phyloP scores from a whole-genome alignment of 2,888 invertebrate genomes.

The Caenorhabditis imperialis region DNA sequence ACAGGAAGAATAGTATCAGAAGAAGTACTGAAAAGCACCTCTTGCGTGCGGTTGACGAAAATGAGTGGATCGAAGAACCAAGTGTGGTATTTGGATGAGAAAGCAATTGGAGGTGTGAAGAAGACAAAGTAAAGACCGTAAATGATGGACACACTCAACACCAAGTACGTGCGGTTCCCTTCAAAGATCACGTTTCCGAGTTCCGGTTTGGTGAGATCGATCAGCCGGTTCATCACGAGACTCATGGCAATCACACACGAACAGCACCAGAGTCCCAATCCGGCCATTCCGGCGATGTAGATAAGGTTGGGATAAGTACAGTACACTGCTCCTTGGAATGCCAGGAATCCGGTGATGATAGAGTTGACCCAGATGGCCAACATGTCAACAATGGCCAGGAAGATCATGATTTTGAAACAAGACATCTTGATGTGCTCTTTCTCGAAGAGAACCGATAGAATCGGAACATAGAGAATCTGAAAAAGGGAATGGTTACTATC shows the following conservation, averaged over 20 bases:
- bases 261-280: constrained; percentile 51
- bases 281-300: constrained; percentile 34
- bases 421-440: constrained; percentile 37
- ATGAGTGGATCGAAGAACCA: constrained; percentile 58
- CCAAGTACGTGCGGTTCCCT: constrained; percentile 26
- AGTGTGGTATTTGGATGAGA: constrained; percentile 43
- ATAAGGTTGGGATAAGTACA: constrained; percentile 44
- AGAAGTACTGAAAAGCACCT: neutral
- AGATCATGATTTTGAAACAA: constrained; percentile 45
- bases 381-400: constrained; percentile 41
- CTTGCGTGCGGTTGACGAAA: constrained; percentile 12
- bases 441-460: constrained; percentile 27
- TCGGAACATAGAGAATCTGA: constrained; percentile 38
- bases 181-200: constrained; percentile 18
- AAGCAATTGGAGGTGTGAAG: constrained; percentile 51
- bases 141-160: constrained; percentile 35
- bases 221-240: constrained; percentile 53
- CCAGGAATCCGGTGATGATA: constrained; percentile 26
- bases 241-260: constrained; percentile 53
- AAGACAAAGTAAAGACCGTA: constrained; percentile 50
- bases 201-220: constrained; percentile 40
- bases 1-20: neutral
- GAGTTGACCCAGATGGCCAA: constrained; percentile 35
- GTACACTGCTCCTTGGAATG: constrained; percentile 33
- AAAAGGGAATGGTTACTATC: neutral